A percentile compares a stretch with the other conserved stretches of the same genome.
phyloP scores from a whole-genome alignment of 2,113 vertebrate species.

The Chelonoidis abingdonii region DNA sequence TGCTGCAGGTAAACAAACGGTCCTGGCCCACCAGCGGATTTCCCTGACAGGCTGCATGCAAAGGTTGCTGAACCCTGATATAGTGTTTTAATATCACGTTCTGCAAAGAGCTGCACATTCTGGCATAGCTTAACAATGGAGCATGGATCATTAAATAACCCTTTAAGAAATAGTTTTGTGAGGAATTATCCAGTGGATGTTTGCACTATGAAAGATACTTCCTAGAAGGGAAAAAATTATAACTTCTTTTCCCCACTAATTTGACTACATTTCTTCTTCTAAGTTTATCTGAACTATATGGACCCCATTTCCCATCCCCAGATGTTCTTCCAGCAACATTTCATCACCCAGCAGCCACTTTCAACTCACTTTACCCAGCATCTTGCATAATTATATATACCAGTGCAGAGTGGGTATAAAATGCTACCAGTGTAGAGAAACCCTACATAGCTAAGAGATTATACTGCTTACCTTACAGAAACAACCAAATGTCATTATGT shows the following conservation, averaged over 20 bases:
- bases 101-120: neutral
- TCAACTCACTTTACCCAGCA: neutral
- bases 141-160: conserved; percentile 50
- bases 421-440: neutral
- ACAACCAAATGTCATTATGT: neutral
- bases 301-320: conserved; percentile 38
- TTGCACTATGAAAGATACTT: conserved; percentile 36
- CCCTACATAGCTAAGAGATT: neutral
- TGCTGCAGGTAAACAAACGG: no score
- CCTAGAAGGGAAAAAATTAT: conserved; percentile 45
- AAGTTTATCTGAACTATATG: conserved; percentile 52
- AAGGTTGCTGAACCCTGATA: no score
- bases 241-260: neutral
- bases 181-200: conserved; percentile 10
- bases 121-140: conserved; percentile 56
- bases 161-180: conserved; percentile 51
- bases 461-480: neutral
- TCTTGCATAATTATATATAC: neutral
- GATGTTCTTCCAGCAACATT: conserved; percentile 22
- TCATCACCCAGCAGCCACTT: neutral
- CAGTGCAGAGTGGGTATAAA: conserved; percentile 1
- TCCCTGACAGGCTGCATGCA: no score
- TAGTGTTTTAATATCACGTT: no score
- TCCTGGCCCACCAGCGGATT: no score
- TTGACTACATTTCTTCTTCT: neutral